Evolutionary conservation across 1,140 invertebrate genomes (phyloP).

Genomic region (Drosophila ironensis): DNA sequence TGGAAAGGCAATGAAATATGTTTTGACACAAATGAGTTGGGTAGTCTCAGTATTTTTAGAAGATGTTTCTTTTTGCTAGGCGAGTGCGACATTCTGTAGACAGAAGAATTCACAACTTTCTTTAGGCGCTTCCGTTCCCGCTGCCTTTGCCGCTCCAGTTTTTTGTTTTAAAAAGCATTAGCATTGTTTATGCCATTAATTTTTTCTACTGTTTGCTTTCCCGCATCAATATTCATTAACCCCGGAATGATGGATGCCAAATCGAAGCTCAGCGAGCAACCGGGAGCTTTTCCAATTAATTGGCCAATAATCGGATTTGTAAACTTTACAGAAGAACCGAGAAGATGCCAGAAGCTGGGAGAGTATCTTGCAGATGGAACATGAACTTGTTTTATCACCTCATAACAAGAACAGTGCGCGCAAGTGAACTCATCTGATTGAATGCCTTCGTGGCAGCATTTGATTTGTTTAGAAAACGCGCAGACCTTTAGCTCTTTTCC

Average conservation of each 20-base stretch:
- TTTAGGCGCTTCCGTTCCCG: neutral
- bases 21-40: slow-evolving; percentile 19
- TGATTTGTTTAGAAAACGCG: slow-evolving; percentile 77
- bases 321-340: slow-evolving; percentile 37
- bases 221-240: slow-evolving; percentile 35
- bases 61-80: neutral
- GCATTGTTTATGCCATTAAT: slow-evolving; percentile 30
- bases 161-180: slow-evolving; percentile 32
- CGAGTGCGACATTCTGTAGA: slow-evolving; percentile 14
- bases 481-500: slow-evolving; percentile 38
- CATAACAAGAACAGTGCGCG: slow-evolving; percentile 23
- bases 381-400: slow-evolving; percentile 73
- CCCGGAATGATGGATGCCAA: slow-evolving; percentile 18
- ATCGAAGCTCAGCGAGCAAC: slow-evolving; percentile 5
- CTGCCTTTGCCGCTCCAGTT: neutral
- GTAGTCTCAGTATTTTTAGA: slow-evolving; percentile 34
- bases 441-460: slow-evolving; percentile 71
- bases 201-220: neutral
- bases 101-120: neutral
- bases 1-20: slow-evolving; percentile 20
- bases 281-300: slow-evolving; percentile 41
- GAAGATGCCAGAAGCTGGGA: neutral
- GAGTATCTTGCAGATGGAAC: slow-evolving; percentile 20
- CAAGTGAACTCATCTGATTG: slow-evolving; percentile 66
- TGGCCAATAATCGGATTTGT: slow-evolving; percentile 65